These are phyloP conservation scores for Theristicus caerulescens DNA, from an alignment of 2,113 vertebrate genomes.

Conservation along the genomic window DNA sequence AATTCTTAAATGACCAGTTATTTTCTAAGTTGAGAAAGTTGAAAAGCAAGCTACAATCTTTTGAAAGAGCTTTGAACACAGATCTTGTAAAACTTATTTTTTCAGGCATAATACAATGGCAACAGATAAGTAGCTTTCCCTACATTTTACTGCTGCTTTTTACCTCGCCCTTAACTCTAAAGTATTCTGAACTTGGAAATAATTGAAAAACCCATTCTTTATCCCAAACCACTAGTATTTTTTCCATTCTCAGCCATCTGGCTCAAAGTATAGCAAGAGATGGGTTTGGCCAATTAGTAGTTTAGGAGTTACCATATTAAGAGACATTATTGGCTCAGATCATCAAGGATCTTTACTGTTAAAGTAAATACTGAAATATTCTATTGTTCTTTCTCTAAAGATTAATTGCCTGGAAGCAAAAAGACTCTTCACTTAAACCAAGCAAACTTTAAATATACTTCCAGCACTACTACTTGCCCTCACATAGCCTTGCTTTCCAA, in stretches of 20 bases:
- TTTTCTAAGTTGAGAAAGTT: neutral
- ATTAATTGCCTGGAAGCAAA: neutral
- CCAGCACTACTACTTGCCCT: neutral
- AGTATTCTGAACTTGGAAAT: neutral
- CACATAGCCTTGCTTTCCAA: neutral
- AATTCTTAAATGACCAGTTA: neutral
- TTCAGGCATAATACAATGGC: neutral
- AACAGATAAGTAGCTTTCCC: neutral
- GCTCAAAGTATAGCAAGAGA: neutral
- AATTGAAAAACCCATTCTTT: neutral
- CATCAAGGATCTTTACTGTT: neutral
- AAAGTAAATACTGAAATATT: neutral
- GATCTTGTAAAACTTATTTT: neutral
- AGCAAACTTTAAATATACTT: neutral
- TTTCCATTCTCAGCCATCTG: neutral
- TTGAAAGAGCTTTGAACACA: neutral
- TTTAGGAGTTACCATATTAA: neutral
- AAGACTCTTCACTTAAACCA: neutral
- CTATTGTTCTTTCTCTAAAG: neutral
- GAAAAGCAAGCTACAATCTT: neutral
- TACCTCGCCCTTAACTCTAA: neutral
- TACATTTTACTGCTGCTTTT: neutral
- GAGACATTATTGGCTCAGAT: neutral
- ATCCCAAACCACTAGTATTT: neutral
- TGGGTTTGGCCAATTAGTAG: neutral